Base-by-base conservation (phyloP, 1,140 invertebrate species). In the Pseudomyrmex gracilis region DNA sequence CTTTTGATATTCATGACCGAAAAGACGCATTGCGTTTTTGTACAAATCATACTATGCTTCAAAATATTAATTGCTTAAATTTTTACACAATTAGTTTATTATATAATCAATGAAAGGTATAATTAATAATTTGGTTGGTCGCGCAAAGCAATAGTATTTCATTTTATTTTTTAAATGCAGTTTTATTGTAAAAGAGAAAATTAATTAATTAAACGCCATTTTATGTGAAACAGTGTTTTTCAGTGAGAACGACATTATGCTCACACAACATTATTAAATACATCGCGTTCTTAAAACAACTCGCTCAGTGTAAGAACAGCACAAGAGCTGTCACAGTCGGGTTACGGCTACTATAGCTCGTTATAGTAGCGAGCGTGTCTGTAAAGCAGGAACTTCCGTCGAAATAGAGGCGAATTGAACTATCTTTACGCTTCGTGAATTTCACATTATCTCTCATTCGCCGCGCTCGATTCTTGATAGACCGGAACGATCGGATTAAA, bases 321-420 rank as follows among this genome's bases (percentile, higher is more conserved):
- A 74, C 67, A 89, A 85, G 24, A 24, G 24, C 24, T 24, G 77
- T 77, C 82, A n/a, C n/a, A n/a, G 86, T 61, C 86, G n/a, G n/a
- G 85, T 71, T 80, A 80, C n/a, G 55, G 20, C 20, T 73, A 60
- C 63, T 85, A 87, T 74, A 68, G 84, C 78, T 64, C 34, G 34
- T 34, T 34, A 34, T 34, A 34, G 34, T 34, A 34, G 34, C 34
- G 5, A 34, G 70, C 66, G 70, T 63, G 82, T 89, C 64, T 71
- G 84, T 82, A 87, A 90, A 90, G 89, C 90, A 89, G 89, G 82
- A 89, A 90, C 87, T 90, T 91, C 90, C 90, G 90, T 88, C 85
- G 89, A 90, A 90, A 90, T 89, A 77, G 84, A 89, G 80, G 73
- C 78, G 82, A 89, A 90, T 90, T 89, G 57, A 87, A 82, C 83